phyloP scores from a whole-genome alignment of 2,797 vertebrate genomes.

The Enteromius argenteus region DNA sequence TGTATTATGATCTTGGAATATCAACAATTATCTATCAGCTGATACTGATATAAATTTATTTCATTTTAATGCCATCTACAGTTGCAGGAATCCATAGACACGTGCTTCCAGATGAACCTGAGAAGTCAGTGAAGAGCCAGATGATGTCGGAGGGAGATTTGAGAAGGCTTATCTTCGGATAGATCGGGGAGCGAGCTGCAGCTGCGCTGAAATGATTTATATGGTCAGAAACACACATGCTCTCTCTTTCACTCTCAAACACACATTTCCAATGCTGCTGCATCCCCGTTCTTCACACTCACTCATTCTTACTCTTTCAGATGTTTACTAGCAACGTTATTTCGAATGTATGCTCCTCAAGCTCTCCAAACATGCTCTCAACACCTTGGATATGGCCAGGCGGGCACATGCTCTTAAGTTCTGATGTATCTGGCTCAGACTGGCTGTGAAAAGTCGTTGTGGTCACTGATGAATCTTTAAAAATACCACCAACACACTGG shows the following conservation, averaged over 20 bases:
- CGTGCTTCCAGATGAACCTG: constrained; percentile 60
- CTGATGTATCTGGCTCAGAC: constrained; percentile 17
- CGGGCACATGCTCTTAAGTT: neutral
- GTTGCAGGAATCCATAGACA: constrained; percentile 46
- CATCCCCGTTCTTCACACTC: constrained; percentile 33
- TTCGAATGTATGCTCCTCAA: neutral
- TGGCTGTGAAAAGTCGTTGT: constrained; percentile 51
- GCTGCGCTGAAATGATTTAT: constrained; percentile 86
- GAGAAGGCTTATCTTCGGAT: constrained; percentile 81
- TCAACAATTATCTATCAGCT: neutral
- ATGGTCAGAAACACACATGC: constrained; percentile 65
- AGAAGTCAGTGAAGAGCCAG: constrained; percentile 71
- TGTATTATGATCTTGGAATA: neutral
- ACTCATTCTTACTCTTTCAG: constrained; percentile 20
- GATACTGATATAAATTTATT: constrained; percentile 1
- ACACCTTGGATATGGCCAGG: constrained; percentile 5
- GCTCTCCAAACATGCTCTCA: constrained; percentile 24
- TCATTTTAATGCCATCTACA: constrained; percentile 48
- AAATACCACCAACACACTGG: constrained; percentile 64
- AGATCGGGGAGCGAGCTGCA: constrained; percentile 75
- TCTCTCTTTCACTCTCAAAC: constrained; percentile 49
- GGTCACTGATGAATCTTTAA: constrained; percentile 50
- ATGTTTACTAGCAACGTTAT: constrained; percentile 22
- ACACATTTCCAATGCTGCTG: constrained; percentile 9
- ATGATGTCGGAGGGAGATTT: constrained; percentile 82